phyloP scores from a whole-genome alignment of 2,888 invertebrate species.

The Trichogramma dendrolimi region DNA sequence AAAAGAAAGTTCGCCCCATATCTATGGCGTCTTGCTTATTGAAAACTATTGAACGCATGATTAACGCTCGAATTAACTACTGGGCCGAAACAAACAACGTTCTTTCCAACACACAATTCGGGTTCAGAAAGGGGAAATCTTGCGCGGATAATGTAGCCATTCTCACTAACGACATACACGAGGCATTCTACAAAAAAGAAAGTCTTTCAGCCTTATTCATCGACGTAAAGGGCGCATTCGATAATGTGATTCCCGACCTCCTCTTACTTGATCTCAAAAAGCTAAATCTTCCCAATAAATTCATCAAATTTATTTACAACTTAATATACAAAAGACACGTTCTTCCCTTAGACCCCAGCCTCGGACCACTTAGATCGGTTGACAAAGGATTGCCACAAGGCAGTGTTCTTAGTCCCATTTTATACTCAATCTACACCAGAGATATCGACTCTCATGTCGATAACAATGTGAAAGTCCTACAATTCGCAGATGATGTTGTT shows the following conservation, averaged over 20 bases:
- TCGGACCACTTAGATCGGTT: too few relatives aligned
- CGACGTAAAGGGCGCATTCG: not conserved
- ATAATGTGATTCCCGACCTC: not conserved
- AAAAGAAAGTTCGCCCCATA: too few relatives aligned
- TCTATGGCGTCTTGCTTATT: too few relatives aligned
- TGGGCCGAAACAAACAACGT: too few relatives aligned
- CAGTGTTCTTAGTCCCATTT: slow-evolving; percentile 12
- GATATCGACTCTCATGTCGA: slow-evolving; percentile 13
- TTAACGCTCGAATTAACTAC: too few relatives aligned
- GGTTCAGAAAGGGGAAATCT: slow-evolving; percentile 14
- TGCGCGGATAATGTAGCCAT: not conserved
- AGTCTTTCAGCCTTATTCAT: not conserved
- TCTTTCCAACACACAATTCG: too few relatives aligned
- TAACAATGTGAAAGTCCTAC: slow-evolving; percentile 7
- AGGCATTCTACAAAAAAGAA: not conserved
- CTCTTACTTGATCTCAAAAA: not conserved
- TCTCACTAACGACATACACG: not conserved
- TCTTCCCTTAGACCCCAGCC: too few relatives aligned
- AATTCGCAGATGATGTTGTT: slow-evolving; percentile 24
- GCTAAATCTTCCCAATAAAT: not conserved
- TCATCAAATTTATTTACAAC: not conserved
- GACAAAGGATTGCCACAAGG: slow-evolving; percentile 24
- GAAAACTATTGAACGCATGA: too few relatives aligned
- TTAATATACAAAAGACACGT: not conserved
- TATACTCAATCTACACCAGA: too few relatives aligned